These are phyloP conservation scores for Ametastegia equiseti DNA, from an alignment of 2,888 invertebrate genomes.

Conservation along the genomic window DNA sequence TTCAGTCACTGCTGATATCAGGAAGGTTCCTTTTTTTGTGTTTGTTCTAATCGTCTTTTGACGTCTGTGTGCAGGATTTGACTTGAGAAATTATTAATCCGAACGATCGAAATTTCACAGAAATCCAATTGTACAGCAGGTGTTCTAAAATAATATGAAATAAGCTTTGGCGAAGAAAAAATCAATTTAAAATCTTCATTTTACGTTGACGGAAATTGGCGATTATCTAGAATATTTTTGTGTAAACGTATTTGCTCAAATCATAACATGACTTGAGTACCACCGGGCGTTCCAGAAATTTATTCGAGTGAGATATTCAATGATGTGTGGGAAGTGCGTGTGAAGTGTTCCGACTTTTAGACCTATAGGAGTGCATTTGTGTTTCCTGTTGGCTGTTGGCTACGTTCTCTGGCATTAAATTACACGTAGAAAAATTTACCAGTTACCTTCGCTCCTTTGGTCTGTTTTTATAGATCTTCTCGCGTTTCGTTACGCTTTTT, in stretches of 20 bases:
- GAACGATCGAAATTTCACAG: no score
- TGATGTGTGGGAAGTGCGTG: background rate
- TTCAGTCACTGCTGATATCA: no score
- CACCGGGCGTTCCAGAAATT: background rate
- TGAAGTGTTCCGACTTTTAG: background rate
- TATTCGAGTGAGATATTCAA: background rate
- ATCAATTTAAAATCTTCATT: no score
- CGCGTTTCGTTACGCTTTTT: background rate
- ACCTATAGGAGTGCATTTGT: background rate
- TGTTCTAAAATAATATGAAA: no score
- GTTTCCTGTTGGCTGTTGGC: background rate
- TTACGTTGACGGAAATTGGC: background rate
- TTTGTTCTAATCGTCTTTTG: no score
- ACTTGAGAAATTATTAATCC: no score
- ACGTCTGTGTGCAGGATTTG: no score
- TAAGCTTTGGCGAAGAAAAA: no score
- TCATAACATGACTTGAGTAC: background rate
- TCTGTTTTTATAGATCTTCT: background rate
- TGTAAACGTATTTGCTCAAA: background rate
- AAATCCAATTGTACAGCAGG: no score
- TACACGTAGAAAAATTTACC: background rate
- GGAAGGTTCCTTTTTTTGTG: no score
- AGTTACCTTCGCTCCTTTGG: background rate
- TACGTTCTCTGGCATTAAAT: no score
- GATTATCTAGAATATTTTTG: background rate